Percentiles rank a stretch among this genome's conserved stretches.
Evolutionary conservation across 2,113 vertebrate genomes (phyloP).

Genomic region (Ifrita kowaldi): DNA sequence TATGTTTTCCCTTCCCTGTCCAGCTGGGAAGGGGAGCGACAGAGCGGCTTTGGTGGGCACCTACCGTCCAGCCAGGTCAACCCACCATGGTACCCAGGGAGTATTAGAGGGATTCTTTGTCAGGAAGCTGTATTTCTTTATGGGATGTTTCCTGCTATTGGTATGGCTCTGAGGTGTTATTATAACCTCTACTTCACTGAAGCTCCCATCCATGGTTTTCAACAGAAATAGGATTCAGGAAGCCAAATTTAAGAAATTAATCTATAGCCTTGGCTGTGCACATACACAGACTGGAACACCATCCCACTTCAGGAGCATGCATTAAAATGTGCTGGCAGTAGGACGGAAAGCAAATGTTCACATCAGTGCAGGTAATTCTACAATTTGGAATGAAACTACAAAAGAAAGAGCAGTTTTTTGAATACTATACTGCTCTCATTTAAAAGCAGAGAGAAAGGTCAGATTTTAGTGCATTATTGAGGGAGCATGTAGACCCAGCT

Average conservation of each 20-base stretch:
- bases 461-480: background rate
- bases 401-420: background rate
- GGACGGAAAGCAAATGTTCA: background rate
- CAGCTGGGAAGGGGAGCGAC: background rate
- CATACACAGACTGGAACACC: slow-evolving; percentile 20
- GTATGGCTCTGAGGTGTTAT: background rate
- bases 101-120: background rate
- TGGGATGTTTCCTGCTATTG: background rate
- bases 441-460: background rate
- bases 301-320: background rate
- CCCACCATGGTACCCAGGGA: background rate
- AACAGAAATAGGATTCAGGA: slow-evolving; percentile 15
- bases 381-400: background rate
- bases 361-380: background rate
- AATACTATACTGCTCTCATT: background rate
- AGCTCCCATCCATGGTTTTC: background rate
- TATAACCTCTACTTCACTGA: background rate
- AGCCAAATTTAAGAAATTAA: slow-evolving; percentile 39
- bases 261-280: background rate
- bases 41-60: background rate
- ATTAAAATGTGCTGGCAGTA: slow-evolving; percentile 13
- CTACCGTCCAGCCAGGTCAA: background rate
- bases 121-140: background rate
- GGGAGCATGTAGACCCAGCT: background rate
- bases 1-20: background rate